Evolutionary conservation across 2,888 invertebrate genomes (phyloP).

Genomic region (Lasioglossum calceatum): DNA sequence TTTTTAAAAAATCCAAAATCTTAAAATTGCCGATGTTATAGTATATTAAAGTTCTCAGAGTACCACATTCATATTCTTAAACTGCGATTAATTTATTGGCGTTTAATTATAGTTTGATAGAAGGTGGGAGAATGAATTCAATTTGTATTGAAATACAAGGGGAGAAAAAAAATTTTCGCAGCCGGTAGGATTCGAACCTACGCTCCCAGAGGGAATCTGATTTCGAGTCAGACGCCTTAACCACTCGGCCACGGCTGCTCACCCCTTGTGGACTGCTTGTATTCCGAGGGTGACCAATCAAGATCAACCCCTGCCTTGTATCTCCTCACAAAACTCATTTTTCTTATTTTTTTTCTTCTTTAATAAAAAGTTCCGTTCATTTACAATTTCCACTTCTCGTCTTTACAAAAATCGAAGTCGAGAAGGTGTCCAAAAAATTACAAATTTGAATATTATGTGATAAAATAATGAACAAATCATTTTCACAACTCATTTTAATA

Average conservation of each 20-base stretch:
- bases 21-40: no score
- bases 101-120: neutral
- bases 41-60: no score
- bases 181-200: slow-evolving; percentile 96
- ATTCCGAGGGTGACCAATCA: slow-evolving; percentile 44
- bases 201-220: slow-evolving; percentile 96
- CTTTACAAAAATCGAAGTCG: no score
- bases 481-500: no score
- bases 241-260: slow-evolving; percentile 94
- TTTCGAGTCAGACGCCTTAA: slow-evolving; percentile 96
- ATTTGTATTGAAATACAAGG: no score
- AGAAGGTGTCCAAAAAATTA: no score
- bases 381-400: no score
- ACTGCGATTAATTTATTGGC: neutral
- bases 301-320: slow-evolving; percentile 33
- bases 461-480: no score
- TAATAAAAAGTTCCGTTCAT: neutral
- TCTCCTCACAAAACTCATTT: neutral
- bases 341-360: neutral
- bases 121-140: neutral
- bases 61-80: no score
- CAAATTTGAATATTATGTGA: no score
- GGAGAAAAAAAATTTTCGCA: slow-evolving; percentile 85
- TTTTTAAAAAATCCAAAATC: no score
- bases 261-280: slow-evolving; percentile 29